Conservation (phyloP, 1,140 invertebrate genomes). For the Lerema accius region DNA sequence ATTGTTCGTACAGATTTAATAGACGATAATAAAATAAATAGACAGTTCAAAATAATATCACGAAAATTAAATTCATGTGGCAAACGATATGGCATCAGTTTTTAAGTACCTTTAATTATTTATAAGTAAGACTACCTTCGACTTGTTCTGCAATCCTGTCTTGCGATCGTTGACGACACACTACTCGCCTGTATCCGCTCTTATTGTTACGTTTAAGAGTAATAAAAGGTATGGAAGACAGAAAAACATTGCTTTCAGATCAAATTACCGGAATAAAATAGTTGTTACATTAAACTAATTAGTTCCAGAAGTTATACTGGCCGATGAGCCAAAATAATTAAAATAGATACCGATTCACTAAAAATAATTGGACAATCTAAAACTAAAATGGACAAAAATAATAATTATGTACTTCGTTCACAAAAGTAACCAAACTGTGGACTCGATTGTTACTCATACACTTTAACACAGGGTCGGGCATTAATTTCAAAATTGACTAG, state of each 20-base stretch:
- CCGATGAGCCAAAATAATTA: constrained; percentile 64
- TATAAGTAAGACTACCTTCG: constrained; percentile 62
- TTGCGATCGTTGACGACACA: constrained; percentile 13
- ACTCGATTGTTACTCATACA: constrained; percentile 59
- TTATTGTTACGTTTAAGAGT: constrained; percentile 52
- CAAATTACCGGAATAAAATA: constrained; percentile 63
- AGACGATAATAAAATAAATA: constrained; percentile 73
- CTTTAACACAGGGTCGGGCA: constrained; percentile 66
- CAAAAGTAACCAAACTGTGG: constrained; percentile 60
- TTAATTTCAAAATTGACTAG: constrained; percentile 82
- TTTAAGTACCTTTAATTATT: constrained; percentile 77
- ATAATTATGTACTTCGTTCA: constrained; percentile 72
- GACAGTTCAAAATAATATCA: constrained; percentile 72
- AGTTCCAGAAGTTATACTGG: constrained; percentile 67
- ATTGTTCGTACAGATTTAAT: constrained; percentile 60
- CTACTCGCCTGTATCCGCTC: constrained; percentile 15
- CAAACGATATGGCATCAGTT: constrained; percentile 82
- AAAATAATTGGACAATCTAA: constrained; percentile 54
- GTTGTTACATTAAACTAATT: constrained; percentile 55
- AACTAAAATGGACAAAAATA: constrained; percentile 74
- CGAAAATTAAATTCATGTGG: constrained; percentile 77
- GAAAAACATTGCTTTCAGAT: constrained; percentile 80
- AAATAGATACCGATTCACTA: constrained; percentile 74
- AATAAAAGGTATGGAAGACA: constrained; percentile 76
- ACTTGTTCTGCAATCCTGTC: constrained; percentile 38